A percentile compares a stretch with the other conserved stretches of the same genome.
These are phyloP conservation scores for Orchesella flavescens DNA, from an alignment of 2,888 invertebrate species.

Conservation along the genomic window DNA sequence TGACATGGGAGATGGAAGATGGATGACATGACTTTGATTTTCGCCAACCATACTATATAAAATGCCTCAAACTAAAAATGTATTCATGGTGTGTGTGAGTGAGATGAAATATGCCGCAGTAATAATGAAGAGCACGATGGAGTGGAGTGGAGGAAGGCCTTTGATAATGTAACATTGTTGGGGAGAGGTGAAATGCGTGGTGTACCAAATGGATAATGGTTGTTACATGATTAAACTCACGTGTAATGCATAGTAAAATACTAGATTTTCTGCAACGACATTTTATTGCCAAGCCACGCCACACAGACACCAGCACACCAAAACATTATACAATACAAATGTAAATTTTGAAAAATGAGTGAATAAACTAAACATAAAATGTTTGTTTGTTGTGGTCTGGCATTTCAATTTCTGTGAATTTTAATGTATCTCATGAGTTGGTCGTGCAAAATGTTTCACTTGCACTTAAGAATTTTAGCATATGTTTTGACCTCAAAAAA, in stretches of 20 bases:
- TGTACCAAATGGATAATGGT: conserved; percentile 52
- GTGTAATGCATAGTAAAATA: conserved; percentile 3
- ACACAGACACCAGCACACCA: too few species aligned
- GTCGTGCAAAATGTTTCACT: too few species aligned
- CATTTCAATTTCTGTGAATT: conserved; percentile 56
- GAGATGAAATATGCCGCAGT: conserved; percentile 9
- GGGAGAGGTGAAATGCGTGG: conserved; percentile 14
- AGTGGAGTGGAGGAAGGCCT: conserved; percentile 56
- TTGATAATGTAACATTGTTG: conserved; percentile 11
- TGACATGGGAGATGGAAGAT: conserved; percentile 61
- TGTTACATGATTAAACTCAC: conserved; percentile 62
- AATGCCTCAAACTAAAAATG: conserved; percentile 19
- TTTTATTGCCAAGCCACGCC: too few species aligned
- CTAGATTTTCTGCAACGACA: too few species aligned
- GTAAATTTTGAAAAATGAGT: conserved; percentile 18
- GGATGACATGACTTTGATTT: conserved; percentile 47
- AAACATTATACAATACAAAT: neutral
- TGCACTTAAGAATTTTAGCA: too few species aligned
- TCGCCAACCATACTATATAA: conserved; percentile 31
- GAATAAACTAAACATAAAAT: neutral
- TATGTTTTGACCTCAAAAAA: too few species aligned
- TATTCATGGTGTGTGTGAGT: too few species aligned
- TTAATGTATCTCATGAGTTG: conserved; percentile 50
- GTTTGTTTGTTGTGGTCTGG: conserved; percentile 52
- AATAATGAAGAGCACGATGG: conserved; percentile 6